Evolutionary conservation across 2,888 invertebrate species (phyloP), one percentile per base, ranked within the genome.

Genomic region (Cyrtodaria siliqua): DNA sequence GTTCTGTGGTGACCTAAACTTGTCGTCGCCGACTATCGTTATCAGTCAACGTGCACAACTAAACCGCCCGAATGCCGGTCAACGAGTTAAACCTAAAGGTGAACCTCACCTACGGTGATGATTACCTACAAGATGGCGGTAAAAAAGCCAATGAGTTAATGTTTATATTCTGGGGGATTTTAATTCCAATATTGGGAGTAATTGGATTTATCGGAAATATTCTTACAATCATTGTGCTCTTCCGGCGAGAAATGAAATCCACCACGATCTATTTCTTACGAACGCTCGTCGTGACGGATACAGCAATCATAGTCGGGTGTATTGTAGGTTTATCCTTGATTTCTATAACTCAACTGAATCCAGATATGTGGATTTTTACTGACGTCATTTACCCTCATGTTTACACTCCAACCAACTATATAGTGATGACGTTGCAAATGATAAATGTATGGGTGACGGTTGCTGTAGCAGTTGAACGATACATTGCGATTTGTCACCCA

Each of bases 371-470:
- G 56, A 78, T 82, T 56, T 89, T 86, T 67, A 86, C 78, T 27
- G 85, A 87, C 52, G 83, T 83, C 14, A 79, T 89, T 20, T 91
- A 90, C 72, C 89, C 90, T 0, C 64, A 85, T n/a, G 81, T 90
- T n/a, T 86, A 88, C 76, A 87, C 86, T 2, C 87, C 89, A 8
- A 82, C 86, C 26, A 87, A 87, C 53, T 90, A 85, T 64, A 74
- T 88, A 27, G 87, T 89, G 3, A 91, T 91, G 89, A 85, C 89
- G 1, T 80, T 90, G 23, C 92, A 92, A 70, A 86, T 89, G 64
- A 83, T 86, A 57, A 91, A 90, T 59, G 89, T 92, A 2, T 91
- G 91, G 89, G 82, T 90, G 16, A 91, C 91, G 0, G 87, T 91
- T 33, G 86, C 89, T 1, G 91, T 91, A 20, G 87, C 91, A 1